Percentiles rank a stretch among this genome's conserved stretches.
These are phyloP conservation scores for Mustela lutreola DNA, from an alignment of 2,113 vertebrate species.

Conservation along the genomic window DNA sequence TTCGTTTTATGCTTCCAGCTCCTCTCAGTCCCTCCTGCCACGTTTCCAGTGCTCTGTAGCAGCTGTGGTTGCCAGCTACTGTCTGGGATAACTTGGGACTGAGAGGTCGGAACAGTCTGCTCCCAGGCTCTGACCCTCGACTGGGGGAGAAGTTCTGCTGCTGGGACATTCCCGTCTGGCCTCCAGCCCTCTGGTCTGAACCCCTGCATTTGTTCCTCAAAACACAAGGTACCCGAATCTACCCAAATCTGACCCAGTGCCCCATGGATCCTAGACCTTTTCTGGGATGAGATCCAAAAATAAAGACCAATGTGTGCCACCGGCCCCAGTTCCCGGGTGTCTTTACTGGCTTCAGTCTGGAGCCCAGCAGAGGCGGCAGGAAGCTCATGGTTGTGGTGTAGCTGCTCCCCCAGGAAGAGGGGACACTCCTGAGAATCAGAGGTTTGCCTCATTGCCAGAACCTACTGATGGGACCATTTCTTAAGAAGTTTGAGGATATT, in stretches of 20 bases:
- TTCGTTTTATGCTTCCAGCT: not conserved
- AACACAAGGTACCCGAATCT: not conserved
- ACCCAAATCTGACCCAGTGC: not conserved
- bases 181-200: not conserved
- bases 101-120: not conserved
- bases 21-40: not conserved
- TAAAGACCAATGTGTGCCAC: not conserved
- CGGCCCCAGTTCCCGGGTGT: not conserved
- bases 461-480: not conserved
- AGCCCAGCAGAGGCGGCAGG: not conserved
- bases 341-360: not conserved
- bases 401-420: not conserved
- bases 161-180: not conserved
- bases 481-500: not conserved
- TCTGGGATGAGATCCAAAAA: not conserved
- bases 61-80: not conserved
- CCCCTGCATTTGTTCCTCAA: not conserved
- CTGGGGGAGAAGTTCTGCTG: not conserved
- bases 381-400: not conserved
- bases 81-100: not conserved
- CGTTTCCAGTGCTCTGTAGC: not conserved
- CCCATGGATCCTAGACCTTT: not conserved
- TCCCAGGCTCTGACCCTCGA: not conserved
- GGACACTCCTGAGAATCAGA: not conserved
- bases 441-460: not conserved